These are phyloP conservation scores for Pipra filicauda DNA, from an alignment of 2,113 vertebrate species.

Conservation along the genomic window DNA sequence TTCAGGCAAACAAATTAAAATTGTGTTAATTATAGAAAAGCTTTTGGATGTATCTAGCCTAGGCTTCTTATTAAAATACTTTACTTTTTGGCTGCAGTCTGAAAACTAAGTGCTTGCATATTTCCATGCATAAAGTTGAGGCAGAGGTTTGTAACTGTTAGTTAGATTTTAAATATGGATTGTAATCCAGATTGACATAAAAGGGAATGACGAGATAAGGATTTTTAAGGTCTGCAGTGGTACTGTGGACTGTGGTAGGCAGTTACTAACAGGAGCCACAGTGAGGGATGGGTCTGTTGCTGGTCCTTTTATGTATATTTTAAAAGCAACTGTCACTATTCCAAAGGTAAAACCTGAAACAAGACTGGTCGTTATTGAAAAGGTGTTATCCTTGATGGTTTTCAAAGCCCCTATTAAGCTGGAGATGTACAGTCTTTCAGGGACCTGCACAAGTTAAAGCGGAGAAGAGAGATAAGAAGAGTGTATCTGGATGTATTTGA, in stretches of 20 bases:
- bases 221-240: not conserved
- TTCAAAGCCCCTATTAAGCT: not conserved
- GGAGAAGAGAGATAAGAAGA: not conserved
- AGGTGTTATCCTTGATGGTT: not conserved
- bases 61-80: conserved; percentile 1
- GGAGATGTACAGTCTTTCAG: rapidly evolving
- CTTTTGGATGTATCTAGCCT: not conserved
- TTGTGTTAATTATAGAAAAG: not conserved
- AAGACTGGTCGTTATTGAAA: not conserved
- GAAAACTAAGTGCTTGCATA: not conserved
- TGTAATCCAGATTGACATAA: not conserved
- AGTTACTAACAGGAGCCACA: not conserved
- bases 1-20: conserved; percentile 43
- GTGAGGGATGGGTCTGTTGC: not conserved
- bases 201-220: not conserved
- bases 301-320: not conserved
- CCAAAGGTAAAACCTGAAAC: not conserved
- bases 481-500: not conserved
- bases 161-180: not conserved
- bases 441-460: not conserved
- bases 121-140: not conserved
- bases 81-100: not conserved
- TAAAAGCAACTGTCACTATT: not conserved
- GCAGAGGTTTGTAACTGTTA: not conserved
- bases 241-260: not conserved